A percentile compares a stretch with the other conserved stretches of the same genome.
These are phyloP conservation scores for Dromius quadrimaculatus DNA, from an alignment of 2,888 invertebrate species.

Conservation along the genomic window DNA sequence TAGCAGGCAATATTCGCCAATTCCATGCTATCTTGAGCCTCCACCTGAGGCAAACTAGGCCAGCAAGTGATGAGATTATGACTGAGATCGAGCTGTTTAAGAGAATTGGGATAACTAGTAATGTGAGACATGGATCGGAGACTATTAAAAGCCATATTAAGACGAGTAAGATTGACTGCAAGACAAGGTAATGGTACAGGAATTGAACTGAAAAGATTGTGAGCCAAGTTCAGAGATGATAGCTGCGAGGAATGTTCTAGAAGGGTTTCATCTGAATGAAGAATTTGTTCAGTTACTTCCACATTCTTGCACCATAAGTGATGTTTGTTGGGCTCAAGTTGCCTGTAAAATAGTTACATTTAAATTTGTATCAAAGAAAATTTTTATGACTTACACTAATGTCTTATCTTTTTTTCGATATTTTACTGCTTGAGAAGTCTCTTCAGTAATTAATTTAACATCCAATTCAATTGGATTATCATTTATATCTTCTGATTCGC, in stretches of 20 bases:
- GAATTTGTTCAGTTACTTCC: constrained; percentile 76
- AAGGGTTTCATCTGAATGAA: constrained; percentile 71
- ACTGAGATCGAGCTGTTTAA: constrained; percentile 93
- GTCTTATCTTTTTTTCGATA: constrained; percentile 64
- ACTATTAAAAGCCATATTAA: constrained; percentile 93
- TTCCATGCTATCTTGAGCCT: constrained; percentile 71
- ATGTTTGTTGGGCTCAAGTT: constrained; percentile 77
- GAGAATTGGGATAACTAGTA: constrained; percentile 87
- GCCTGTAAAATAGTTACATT: constrained; percentile 62
- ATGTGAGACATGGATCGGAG: constrained; percentile 85
- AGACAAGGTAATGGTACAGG: constrained; percentile 92
- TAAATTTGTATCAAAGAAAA: constrained; percentile 11
- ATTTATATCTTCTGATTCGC: constrained; percentile 60
- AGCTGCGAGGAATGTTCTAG: constrained; percentile 74
- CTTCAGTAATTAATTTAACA: constrained; percentile 60
- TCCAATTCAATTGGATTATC: constrained; percentile 61
- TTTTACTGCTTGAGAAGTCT: constrained; percentile 60
- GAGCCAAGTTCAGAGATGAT: constrained; percentile 85
- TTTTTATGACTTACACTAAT: constrained; percentile 61
- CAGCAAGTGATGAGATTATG: constrained; percentile 92
- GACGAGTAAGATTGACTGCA: constrained; percentile 85
- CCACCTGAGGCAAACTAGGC: constrained; percentile 86
- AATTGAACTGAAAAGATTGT: constrained; percentile 90
- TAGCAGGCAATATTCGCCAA: constrained; percentile 81
- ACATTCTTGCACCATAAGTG: constrained; percentile 81